Evolutionary conservation across 2,113 vertebrate genomes (phyloP).

Genomic region (Gobius niger): DNA sequence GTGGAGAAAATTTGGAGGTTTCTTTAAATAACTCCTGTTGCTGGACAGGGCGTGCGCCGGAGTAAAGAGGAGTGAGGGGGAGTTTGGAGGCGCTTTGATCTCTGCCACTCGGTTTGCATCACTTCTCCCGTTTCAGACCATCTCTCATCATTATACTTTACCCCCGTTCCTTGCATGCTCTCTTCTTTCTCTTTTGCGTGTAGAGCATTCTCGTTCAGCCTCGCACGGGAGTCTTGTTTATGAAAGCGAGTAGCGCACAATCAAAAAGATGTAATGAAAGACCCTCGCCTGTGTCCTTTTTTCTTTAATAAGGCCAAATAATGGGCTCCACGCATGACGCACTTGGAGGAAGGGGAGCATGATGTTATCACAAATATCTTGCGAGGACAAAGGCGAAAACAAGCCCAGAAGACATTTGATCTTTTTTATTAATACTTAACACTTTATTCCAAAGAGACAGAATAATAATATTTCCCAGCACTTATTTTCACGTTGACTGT

Average conservation of each 20-base stretch:
- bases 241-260: conserved; percentile 11
- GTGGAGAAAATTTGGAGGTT: conserved; percentile 47
- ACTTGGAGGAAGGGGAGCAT: neutral
- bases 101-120: conserved; percentile 55
- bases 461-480: conserved; percentile 83
- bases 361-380: neutral
- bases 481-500: conserved; percentile 79
- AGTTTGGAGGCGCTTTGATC: conserved; percentile 59
- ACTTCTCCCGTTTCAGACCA: conserved; percentile 34
- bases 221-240: conserved; percentile 10
- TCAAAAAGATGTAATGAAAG: conserved; percentile 16
- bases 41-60: conserved; percentile 56
- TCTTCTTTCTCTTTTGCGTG: conserved; percentile 1
- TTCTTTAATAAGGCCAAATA: conserved; percentile 10
- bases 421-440: conserved; percentile 83
- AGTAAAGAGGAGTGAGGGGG: conserved; percentile 43
- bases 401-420: conserved; percentile 61
- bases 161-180: neutral
- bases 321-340: neutral
- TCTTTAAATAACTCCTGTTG: conserved; percentile 77
- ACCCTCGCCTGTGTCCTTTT: conserved; percentile 12
- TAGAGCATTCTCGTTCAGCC: conserved; percentile 17
- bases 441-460: conserved; percentile 84
- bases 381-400: conserved; percentile 11
- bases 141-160: neutral